phyloP scores from a whole-genome alignment of 2,113 vertebrate genomes.

The Chaetura pelagica region DNA sequence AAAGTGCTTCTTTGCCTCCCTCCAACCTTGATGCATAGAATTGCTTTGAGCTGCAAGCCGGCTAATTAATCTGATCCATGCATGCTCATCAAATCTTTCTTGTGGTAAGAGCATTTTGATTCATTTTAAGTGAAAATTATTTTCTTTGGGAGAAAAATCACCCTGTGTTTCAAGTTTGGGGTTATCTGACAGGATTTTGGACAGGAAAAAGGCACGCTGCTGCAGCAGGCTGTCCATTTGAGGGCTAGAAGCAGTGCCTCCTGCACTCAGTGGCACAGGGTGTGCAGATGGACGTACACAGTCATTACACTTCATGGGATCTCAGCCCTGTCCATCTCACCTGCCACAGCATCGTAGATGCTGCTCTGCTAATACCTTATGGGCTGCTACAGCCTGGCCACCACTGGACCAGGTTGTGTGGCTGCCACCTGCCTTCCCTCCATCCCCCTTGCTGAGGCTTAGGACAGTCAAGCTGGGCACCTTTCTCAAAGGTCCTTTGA shows the following conservation, averaged over 20 bases:
- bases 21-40: neutral
- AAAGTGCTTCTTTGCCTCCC: neutral
- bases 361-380: neutral
- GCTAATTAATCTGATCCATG: conserved; percentile 49
- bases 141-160: conserved; percentile 4
- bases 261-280: fast-evolving
- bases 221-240: neutral
- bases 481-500: neutral
- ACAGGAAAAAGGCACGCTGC: neutral
- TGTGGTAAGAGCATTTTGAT: conserved; percentile 22
- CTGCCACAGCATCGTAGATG: fast-evolving
- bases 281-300: fast-evolving
- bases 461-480: neutral
- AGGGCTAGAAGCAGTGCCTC: neutral
- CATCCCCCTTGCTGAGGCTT: neutral
- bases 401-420: neutral
- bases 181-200: neutral
- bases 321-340: neutral
- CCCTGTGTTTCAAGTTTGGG: neutral
- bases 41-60: neutral
- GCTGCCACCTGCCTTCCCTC: neutral
- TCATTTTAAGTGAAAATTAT: neutral
- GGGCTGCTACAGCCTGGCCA: neutral
- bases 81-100: conserved; percentile 34
- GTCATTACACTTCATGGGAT: neutral